A percentile compares a stretch with the other conserved stretches of the same genome.
Evolutionary conservation across 1,140 invertebrate species (phyloP).

Genomic region (Chelonus insularis): DNA sequence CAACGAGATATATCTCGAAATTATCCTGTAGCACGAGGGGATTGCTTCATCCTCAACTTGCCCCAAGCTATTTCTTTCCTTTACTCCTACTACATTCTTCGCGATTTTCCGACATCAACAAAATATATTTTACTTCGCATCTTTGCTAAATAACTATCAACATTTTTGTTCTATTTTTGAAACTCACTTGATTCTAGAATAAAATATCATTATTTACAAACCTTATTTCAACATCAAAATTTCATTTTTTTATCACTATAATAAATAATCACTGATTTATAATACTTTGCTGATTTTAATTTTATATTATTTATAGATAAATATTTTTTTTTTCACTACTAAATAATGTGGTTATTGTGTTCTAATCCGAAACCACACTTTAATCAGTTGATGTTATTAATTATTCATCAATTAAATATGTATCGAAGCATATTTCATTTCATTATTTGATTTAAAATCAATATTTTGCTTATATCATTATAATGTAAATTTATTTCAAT

Average conservation of each 20-base stretch:
- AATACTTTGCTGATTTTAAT: not conserved
- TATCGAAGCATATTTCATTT: too few species aligned
- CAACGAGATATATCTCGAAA: conserved; percentile 20
- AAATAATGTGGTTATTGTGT: too few species aligned
- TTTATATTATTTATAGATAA: too few species aligned
- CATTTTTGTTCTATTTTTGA: conserved; percentile 8
- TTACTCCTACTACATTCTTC: not conserved
- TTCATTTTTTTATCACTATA: conserved; percentile 2
- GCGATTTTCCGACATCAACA: not conserved
- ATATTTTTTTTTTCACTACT: too few species aligned
- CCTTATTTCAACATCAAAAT: conserved; percentile 4
- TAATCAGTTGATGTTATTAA: too few species aligned
- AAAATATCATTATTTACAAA: not conserved
- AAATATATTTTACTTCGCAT: conserved; percentile 15
- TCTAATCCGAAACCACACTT: too few species aligned
- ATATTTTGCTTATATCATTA: too few species aligned
- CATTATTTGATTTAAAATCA: too few species aligned
- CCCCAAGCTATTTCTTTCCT: conserved; percentile 13
- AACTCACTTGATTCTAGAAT: not conserved
- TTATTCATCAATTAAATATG: too few species aligned
- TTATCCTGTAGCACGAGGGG: conserved; percentile 12
- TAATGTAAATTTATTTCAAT: too few species aligned
- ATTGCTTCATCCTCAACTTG: conserved; percentile 14
- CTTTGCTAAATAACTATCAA: conserved; percentile 11
- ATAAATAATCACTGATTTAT: conserved; percentile 19